phyloP scores from a whole-genome alignment of 2,113 vertebrate genomes.

The Tragelaphus scriptus region DNA sequence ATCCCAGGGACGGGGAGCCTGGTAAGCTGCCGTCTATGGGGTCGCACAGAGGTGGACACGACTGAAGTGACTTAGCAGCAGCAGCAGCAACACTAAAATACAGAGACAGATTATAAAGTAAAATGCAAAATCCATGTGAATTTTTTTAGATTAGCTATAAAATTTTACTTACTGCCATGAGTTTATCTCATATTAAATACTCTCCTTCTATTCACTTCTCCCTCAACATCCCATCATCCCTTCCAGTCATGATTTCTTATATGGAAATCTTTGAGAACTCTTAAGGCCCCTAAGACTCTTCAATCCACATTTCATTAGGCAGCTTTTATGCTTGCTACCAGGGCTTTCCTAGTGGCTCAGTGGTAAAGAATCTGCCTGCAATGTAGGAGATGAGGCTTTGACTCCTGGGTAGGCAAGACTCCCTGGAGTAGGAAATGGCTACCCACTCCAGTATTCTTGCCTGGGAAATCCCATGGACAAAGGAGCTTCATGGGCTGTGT shows the following conservation, averaged over 20 bases:
- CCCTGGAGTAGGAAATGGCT: neutral
- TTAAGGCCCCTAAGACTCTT: neutral
- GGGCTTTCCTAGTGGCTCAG: neutral
- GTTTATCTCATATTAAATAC: neutral
- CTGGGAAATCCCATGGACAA: neutral
- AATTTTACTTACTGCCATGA: neutral
- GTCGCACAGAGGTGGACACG: too few species aligned
- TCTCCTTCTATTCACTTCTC: neutral
- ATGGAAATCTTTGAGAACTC: neutral
- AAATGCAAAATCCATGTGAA: neutral
- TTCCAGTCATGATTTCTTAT: neutral
- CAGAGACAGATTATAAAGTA: neutral
- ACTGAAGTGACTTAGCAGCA: too few species aligned
- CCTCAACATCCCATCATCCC: neutral
- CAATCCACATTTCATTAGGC: neutral
- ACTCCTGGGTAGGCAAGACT: neutral
- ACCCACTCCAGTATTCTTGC: neutral
- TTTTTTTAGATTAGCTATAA: conserved; percentile 14
- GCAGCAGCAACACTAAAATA: neutral
- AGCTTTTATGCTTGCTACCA: neutral
- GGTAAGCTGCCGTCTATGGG: too few species aligned
- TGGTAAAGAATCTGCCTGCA: neutral
- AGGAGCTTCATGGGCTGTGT: neutral
- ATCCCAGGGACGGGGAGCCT: too few species aligned
- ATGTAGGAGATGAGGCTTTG: neutral